phyloP scores from a whole-genome alignment of 2,113 vertebrate species.

The Amia ocellicauda region DNA sequence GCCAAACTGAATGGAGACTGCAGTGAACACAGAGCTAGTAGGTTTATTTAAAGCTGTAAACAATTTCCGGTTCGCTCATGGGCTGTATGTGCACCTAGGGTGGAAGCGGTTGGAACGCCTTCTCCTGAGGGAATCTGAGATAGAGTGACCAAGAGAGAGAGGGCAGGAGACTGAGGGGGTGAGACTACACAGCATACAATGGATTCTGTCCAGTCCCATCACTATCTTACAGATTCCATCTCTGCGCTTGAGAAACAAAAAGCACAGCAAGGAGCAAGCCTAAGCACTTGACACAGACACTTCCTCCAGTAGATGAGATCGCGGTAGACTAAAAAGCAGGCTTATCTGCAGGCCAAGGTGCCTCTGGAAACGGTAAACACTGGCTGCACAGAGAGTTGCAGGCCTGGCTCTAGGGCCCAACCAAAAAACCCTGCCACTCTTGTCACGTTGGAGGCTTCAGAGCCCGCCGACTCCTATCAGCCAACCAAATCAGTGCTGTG shows the following conservation, averaged over 20 bases:
- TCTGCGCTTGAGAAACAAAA: slow-evolving; percentile 42
- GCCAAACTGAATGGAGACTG: background rate
- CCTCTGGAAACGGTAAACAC: slow-evolving; percentile 47
- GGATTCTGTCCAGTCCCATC: slow-evolving; percentile 15
- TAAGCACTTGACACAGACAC: slow-evolving; percentile 55
- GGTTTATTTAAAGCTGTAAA: slow-evolving; percentile 8
- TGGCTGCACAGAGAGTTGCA: slow-evolving; percentile 27
- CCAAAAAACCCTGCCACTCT: background rate
- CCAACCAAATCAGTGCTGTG: slow-evolving; percentile 3
- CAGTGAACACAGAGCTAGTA: background rate
- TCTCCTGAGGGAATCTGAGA: too few relatives aligned
- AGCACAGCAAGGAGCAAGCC: slow-evolving; percentile 48
- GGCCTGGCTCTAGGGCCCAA: slow-evolving; percentile 1
- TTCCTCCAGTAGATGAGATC: slow-evolving; percentile 56
- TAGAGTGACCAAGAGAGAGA: slow-evolving; percentile 29
- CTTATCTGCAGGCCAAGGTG: slow-evolving; percentile 46
- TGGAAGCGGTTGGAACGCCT: too few relatives aligned
- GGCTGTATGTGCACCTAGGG: background rate
- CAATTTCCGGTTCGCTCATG: background rate
- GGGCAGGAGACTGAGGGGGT: slow-evolving; percentile 18
- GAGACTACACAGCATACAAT: too few relatives aligned
- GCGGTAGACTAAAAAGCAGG: slow-evolving; percentile 39
- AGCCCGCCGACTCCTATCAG: background rate
- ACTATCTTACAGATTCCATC: slow-evolving; percentile 31
- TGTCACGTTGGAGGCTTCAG: background rate